These are phyloP conservation scores for Pseudochaenichthys georgianus DNA, from an alignment of 2,797 vertebrate genomes.

Conservation along the genomic window DNA sequence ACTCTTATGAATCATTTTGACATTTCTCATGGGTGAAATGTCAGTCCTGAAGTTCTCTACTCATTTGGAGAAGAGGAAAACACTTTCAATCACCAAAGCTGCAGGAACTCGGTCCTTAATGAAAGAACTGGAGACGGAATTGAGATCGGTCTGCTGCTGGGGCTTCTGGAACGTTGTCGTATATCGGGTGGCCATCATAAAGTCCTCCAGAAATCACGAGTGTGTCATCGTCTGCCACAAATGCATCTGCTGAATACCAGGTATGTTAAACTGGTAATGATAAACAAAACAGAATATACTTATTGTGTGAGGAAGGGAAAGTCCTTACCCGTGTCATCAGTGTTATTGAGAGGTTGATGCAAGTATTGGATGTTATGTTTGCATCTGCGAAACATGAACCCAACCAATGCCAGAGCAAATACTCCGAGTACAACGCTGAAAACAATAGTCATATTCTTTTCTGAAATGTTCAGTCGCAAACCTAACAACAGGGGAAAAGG, in stretches of 20 bases:
- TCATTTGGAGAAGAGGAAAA: conserved; percentile 1
- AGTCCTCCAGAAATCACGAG: conserved; percentile 86
- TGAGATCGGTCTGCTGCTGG: conserved; percentile 71
- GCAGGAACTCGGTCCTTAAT: conserved; percentile 52
- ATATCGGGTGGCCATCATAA: conserved; percentile 82
- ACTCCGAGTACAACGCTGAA: conserved; percentile 79
- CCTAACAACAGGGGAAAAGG: conserved; percentile 29
- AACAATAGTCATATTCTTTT: conserved; percentile 79
- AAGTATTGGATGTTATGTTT: conserved; percentile 81
- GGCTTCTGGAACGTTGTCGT: conserved; percentile 75
- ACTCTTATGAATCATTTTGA: conserved; percentile 1
- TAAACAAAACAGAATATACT: conserved; percentile 6
- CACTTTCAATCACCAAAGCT: background rate
- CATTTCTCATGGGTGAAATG: background rate
- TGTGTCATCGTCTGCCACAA: conserved; percentile 77
- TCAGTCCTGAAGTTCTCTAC: background rate
- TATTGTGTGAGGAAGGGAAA: background rate
- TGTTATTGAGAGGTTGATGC: conserved; percentile 83
- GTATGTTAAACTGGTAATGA: conserved; percentile 13
- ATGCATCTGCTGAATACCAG: conserved; percentile 68
- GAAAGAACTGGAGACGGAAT: conserved; percentile 81
- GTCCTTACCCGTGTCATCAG: conserved; percentile 76
- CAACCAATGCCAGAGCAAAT: conserved; percentile 67
- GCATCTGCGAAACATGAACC: conserved; percentile 73
- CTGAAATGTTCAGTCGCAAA: conserved; percentile 70